Base-by-base conservation (phyloP, 2,113 vertebrate species). In the Australoheros scitulus region DNA sequence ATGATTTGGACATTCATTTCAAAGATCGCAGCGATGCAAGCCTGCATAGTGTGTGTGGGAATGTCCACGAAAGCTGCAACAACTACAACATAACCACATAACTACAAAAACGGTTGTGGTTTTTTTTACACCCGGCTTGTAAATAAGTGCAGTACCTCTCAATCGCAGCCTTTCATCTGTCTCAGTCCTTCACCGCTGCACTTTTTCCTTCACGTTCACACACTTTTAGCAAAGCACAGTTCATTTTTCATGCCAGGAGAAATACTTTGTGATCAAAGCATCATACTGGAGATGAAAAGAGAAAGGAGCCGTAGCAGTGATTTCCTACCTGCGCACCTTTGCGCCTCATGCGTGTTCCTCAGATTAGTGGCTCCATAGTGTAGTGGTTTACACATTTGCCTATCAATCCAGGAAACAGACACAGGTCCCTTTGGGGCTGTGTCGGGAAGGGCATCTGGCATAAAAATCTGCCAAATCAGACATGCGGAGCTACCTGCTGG, bases 381-480 rank as follows among this genome's bases (percentile, higher is more conserved):
- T 70, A 32, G 64, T 47, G 64, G 64, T 68, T 68, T 68, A 68
- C 64, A 47, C 64, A 18, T 68, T 47, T 47, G 1, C 41, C 41
- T 68, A 68, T 68, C 22, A 8, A 68, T 68, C 22, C 64, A 3
- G 2, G 22, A 68, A 68, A 47, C 3, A 26, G 17, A 47, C 41
- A 47, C 64, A 68, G 47, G 47, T 68, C 41, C 64, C 64, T 47
- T 22, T 68, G 64, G 64, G 5, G 15, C 47, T 47, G 41, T 68
- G 64, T 68, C 64, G 47, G 64, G 26, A 68, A 68, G 64, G 64
- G 64, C 64, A 47, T 47, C 64, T 47, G 64, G 64, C 64, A 68
- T 18, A 47, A 47, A 47, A 68, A 47, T 18, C 64, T 68, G 41
- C 64, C 64, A 68, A 47, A 47, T 68, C 41, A 68, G 26, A 47